Conservation (phyloP, 1,140 invertebrate species). For the Lethrus apterus region DNA sequence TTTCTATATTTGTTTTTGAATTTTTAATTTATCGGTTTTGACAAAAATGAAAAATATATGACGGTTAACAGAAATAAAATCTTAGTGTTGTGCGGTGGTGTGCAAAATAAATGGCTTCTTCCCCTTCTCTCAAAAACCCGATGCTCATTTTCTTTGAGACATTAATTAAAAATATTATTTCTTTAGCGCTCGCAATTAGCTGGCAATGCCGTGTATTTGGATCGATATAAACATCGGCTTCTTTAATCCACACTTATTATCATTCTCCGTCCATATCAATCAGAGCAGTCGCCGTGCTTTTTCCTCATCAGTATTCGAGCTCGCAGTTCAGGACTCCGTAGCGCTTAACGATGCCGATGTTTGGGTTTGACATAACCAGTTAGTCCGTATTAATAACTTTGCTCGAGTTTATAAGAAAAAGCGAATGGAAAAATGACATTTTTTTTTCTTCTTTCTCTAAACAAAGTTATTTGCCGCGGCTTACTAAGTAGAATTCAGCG, state of each 20-base stretch:
- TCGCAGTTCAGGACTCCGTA: conserved; percentile 21
- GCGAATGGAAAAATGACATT: conserved; percentile 41
- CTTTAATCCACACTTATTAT: conserved; percentile 36
- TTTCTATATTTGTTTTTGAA: too few species aligned
- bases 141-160: too few species aligned
- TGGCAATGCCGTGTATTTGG: conserved; percentile 1
- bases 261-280: too few species aligned
- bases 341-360: conserved; percentile 38
- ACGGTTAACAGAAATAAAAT: too few species aligned
- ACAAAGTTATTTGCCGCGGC: too few species aligned
- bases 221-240: conserved; percentile 24
- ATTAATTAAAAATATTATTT: conserved; percentile 35
- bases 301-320: conserved; percentile 41
- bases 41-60: too few species aligned
- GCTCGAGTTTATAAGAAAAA: conserved; percentile 39
- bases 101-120: too few species aligned
- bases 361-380: conserved; percentile 45
- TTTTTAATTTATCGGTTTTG: too few species aligned
- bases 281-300: too few species aligned
- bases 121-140: too few species aligned
- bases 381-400: conserved; percentile 44
- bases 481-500: background rate
- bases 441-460: conserved; percentile 8
- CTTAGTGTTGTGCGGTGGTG: too few species aligned
- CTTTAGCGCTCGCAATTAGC: conserved; percentile 27